Evolutionary conservation across 2,113 vertebrate genomes (phyloP).

Genomic region (Ancistrus triradiatus): DNA sequence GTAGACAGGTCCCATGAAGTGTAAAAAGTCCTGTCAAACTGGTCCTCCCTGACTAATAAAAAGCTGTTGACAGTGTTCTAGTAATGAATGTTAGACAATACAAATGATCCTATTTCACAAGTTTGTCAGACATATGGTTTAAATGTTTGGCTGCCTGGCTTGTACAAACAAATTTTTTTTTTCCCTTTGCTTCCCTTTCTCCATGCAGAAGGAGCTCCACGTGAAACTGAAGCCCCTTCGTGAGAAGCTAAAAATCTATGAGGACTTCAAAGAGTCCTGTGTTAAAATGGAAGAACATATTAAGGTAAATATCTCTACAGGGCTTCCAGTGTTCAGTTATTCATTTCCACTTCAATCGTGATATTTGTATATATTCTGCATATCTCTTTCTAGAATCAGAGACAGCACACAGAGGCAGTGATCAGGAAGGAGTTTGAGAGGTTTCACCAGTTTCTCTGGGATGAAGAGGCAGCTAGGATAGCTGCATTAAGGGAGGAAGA

Average conservation of each 20-base stretch:
- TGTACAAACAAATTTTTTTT: neutral
- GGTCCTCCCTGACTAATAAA: slow-evolving; percentile 12
- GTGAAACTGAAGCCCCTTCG: slow-evolving; percentile 26
- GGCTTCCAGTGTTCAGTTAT: too few species aligned
- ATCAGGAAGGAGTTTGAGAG: slow-evolving; percentile 34
- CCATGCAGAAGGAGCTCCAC: slow-evolving; percentile 20
- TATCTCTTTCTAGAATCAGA: slow-evolving; percentile 29
- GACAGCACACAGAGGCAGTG: slow-evolving; percentile 20
- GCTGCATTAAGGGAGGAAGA: slow-evolving; percentile 32
- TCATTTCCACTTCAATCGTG: neutral
- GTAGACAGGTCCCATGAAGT: too few species aligned
- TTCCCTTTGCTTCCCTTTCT: too few species aligned
- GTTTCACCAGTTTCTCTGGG: slow-evolving; percentile 42
- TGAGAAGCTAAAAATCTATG: slow-evolving; percentile 20
- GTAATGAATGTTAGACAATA: neutral
- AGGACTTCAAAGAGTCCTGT: slow-evolving; percentile 28
- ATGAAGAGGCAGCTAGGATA: slow-evolving; percentile 36
- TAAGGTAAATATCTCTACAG: slow-evolving; percentile 24
- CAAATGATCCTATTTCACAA: neutral
- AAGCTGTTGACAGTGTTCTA: neutral
- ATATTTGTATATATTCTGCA: neutral
- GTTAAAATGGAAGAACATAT: slow-evolving; percentile 26
- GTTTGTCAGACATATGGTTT: neutral
- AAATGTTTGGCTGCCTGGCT: neutral
- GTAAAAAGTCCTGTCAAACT: slow-evolving; percentile 29